Evolutionary conservation across 2,888 invertebrate genomes (phyloP).

Genomic region (Apamea crenata): DNA sequence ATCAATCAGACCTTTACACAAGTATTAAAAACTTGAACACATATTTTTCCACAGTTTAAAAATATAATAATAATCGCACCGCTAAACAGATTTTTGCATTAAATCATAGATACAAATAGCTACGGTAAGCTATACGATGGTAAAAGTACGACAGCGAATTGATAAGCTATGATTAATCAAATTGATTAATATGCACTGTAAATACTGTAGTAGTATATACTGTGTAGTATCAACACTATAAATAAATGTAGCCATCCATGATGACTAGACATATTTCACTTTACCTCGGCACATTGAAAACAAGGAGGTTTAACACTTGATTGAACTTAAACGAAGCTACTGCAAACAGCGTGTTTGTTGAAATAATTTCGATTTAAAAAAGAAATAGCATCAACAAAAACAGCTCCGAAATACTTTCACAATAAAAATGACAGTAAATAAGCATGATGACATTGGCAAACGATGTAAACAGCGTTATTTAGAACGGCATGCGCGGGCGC

Average conservation of each 20-base stretch:
- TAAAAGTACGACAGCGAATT: background rate
- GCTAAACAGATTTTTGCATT: background rate
- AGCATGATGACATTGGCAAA: conserved; percentile 52
- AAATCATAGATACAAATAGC: conserved; percentile 13
- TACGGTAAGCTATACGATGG: conserved; percentile 24
- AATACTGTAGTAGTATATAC: conserved; percentile 1
- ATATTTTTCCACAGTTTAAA: conserved; percentile 26
- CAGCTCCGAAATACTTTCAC: conserved; percentile 15
- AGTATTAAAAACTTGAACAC: background rate
- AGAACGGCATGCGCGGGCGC: conserved; percentile 62
- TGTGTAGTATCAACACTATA: background rate
- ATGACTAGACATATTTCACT: background rate
- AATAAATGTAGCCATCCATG: conserved; percentile 3
- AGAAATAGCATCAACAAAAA: conserved; percentile 11
- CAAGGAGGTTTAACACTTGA: background rate
- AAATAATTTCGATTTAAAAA: background rate
- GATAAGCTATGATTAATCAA: conserved; percentile 21
- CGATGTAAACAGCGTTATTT: conserved; percentile 59
- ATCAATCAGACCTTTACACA: conserved; percentile 14
- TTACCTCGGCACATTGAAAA: background rate
- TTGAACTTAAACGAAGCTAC: background rate
- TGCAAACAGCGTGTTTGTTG: background rate
- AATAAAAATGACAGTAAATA: conserved; percentile 48
- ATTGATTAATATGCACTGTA: conserved; percentile 7
- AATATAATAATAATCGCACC: background rate